These are phyloP conservation scores for Procambarus virginalis DNA, from an alignment of 1,140 invertebrate species.

Conservation along the genomic window DNA sequence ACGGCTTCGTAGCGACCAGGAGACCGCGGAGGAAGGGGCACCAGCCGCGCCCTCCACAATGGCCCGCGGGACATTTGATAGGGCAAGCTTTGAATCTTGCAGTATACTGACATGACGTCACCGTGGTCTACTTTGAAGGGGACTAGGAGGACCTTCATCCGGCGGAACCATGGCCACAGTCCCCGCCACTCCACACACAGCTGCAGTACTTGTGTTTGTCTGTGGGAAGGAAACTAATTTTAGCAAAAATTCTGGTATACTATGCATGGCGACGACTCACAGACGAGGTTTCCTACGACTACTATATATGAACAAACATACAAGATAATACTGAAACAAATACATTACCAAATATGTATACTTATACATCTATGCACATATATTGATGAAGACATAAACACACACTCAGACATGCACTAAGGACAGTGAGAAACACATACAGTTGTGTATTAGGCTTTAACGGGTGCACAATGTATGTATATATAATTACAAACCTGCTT, in stretches of 20 bases:
- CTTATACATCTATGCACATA: too few relatives aligned
- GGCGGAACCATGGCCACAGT: slow-evolving; percentile 50
- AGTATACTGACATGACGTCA: slow-evolving; percentile 15
- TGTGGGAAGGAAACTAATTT: background rate
- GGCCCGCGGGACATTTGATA: slow-evolving; percentile 35
- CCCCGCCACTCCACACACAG: slow-evolving; percentile 39
- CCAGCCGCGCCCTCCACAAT: slow-evolving; percentile 42
- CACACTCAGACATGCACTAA: too few relatives aligned
- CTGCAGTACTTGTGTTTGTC: slow-evolving; percentile 45
- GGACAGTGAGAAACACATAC: too few relatives aligned
- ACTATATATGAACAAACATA: too few relatives aligned
- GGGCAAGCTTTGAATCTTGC: slow-evolving; percentile 2
- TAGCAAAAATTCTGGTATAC: too few relatives aligned
- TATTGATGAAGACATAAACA: too few relatives aligned
- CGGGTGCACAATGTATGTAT: too few relatives aligned
- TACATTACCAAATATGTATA: too few relatives aligned
- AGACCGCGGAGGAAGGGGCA: background rate
- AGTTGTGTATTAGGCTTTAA: too few relatives aligned
- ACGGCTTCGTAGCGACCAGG: slow-evolving; percentile 14
- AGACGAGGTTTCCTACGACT: too few relatives aligned
- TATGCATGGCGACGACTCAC: background rate
- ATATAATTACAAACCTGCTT: too few relatives aligned
- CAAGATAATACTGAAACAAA: too few relatives aligned
- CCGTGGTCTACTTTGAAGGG: background rate
- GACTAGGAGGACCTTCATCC: slow-evolving; percentile 30